Evolutionary conservation across 2,888 invertebrate species (phyloP).

Genomic region (Mesopsocus fuscifrons): DNA sequence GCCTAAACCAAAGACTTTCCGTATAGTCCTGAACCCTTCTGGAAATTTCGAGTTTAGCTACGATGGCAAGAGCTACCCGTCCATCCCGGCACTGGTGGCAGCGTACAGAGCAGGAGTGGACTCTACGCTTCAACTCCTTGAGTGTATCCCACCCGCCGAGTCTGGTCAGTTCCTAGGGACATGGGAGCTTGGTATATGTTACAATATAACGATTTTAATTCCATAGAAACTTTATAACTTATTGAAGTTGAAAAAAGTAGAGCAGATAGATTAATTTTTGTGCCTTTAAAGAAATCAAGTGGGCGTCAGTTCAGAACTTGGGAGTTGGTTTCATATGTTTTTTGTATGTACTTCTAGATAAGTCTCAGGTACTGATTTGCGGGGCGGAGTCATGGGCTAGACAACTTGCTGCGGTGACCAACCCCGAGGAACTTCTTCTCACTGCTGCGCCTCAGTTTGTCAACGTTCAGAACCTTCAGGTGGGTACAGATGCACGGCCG

Average conservation of each 20-base stretch:
- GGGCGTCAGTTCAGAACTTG: too few relatives aligned
- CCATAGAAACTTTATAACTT: too few relatives aligned
- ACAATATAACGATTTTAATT: too few relatives aligned
- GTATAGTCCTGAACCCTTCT: slow-evolving; percentile 35
- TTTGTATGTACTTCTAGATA: too few relatives aligned
- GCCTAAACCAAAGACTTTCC: slow-evolving; percentile 50
- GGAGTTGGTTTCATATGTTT: too few relatives aligned
- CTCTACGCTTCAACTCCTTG: slow-evolving; percentile 36
- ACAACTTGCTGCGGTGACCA: background rate
- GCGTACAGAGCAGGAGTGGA: slow-evolving; percentile 40
- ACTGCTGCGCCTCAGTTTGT: slow-evolving; percentile 39
- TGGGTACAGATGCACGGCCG: too few relatives aligned
- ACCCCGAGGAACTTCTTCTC: slow-evolving; percentile 22
- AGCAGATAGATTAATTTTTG: too few relatives aligned
- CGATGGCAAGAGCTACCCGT: slow-evolving; percentile 32
- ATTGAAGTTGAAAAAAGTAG: too few relatives aligned
- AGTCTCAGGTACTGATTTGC: slow-evolving; percentile 16
- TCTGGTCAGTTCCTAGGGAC: slow-evolving; percentile 38
- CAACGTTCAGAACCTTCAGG: slow-evolving; percentile 42
- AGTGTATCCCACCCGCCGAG: slow-evolving; percentile 72
- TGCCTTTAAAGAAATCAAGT: too few relatives aligned
- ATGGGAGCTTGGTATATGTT: background rate
- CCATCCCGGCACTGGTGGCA: slow-evolving; percentile 39
- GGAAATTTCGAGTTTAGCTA: slow-evolving; percentile 34
- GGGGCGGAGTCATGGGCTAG: background rate